Evolutionary conservation across 2,797 vertebrate species (phyloP).

Genomic region (Pseudochirops cupreus): DNA sequence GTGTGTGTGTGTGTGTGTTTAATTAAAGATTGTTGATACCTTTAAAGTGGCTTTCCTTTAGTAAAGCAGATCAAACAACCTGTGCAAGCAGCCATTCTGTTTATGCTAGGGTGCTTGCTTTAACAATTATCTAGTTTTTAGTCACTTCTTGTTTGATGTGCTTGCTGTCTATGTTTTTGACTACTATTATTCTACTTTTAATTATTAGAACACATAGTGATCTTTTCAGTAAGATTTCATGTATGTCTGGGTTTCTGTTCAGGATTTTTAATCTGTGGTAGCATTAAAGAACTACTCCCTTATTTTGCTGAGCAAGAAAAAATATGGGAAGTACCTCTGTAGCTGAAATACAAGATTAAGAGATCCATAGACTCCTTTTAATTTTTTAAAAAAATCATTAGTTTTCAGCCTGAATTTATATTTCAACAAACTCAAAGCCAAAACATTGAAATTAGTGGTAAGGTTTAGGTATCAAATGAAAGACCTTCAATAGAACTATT

Average conservation of each 20-base stretch:
- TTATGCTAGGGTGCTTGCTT: too few species aligned
- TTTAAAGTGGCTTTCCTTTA: too few species aligned
- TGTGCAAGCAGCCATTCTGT: too few species aligned
- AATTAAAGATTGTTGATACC: too few species aligned
- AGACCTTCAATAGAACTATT: neutral
- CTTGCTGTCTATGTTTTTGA: neutral
- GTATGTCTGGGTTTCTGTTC: neutral
- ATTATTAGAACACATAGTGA: neutral
- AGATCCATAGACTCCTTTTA: neutral
- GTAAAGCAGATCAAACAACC: too few species aligned
- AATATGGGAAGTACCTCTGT: conserved; percentile 18
- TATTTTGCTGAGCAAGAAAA: conserved; percentile 12
- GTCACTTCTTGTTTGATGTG: neutral
- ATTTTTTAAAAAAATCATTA: neutral
- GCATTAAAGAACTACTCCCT: conserved; percentile 1
- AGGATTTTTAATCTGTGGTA: neutral
- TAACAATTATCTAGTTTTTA: neutral
- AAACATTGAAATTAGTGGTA: conserved; percentile 5
- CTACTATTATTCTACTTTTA: neutral
- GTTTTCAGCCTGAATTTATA: neutral
- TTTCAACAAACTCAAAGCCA: neutral
- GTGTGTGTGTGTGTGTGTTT: too few species aligned
- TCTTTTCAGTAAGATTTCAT: neutral
- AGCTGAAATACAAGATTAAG: neutral
- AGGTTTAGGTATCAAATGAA: neutral